A percentile compares a stretch with the other conserved stretches of the same genome.
Conservation (phyloP, 1,140 invertebrate genomes). For the Papilio glaucus region DNA sequence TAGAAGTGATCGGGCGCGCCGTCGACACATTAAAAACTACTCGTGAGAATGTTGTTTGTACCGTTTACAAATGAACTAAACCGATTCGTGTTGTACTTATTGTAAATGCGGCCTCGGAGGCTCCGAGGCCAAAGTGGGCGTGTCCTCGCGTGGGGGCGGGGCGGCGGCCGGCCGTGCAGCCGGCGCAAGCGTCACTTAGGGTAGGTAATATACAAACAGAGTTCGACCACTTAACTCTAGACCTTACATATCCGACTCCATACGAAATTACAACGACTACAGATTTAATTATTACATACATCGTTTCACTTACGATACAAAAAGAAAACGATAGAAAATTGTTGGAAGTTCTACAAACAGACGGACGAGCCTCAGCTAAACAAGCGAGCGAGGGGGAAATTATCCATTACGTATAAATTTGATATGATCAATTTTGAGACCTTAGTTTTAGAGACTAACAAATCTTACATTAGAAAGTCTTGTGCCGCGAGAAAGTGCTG, state of each 20-base stretch:
- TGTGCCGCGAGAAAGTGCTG: constrained; percentile 41
- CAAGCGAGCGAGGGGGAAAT: constrained; percentile 71
- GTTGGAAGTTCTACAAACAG: constrained; percentile 33
- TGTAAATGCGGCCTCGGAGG: constrained; percentile 48
- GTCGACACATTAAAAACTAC: constrained; percentile 52
- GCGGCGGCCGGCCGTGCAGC: not conserved
- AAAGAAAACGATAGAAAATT: constrained; percentile 63
- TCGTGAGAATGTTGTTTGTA: constrained; percentile 54
- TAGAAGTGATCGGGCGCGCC: constrained; percentile 66
- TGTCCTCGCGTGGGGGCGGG: too few species aligned
- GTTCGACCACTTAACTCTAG: constrained; percentile 67
- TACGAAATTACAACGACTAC: constrained; percentile 75
- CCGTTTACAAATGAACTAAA: constrained; percentile 57
- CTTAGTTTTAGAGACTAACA: constrained; percentile 57
- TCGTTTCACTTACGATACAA: constrained; percentile 53
- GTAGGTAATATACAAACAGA: constrained; percentile 55
- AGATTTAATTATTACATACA: constrained; percentile 49
- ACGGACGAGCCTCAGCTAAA: constrained; percentile 52
- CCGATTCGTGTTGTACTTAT: constrained; percentile 55
- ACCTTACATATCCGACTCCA: constrained; percentile 64
- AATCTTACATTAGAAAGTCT: constrained; percentile 42
- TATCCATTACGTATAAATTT: constrained; percentile 78
- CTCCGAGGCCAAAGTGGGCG: too few species aligned
- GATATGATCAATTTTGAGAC: constrained; percentile 79
- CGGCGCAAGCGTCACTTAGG: constrained; percentile 43